Conservation (phyloP, 1,140 invertebrate species). For the Nylanderia fulva region DNA sequence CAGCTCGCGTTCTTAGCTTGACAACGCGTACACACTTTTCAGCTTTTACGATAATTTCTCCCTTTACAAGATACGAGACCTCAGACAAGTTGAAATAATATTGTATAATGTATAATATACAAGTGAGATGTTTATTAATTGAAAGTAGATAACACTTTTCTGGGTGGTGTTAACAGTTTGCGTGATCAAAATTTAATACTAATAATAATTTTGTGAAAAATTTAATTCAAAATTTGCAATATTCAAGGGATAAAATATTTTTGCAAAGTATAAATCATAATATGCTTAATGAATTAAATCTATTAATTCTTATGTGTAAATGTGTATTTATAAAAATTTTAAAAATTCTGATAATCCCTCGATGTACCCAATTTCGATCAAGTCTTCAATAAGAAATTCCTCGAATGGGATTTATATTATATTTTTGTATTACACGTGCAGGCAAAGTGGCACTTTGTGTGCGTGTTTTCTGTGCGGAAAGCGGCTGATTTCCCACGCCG, state of each 20-base stretch:
- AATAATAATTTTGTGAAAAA: too few species aligned
- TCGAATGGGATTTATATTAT: background rate
- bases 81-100: constrained; percentile 32
- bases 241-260: too few species aligned
- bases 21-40: background rate
- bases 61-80: constrained; percentile 26
- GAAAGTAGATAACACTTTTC: constrained; percentile 28
- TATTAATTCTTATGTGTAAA: background rate
- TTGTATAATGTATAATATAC: background rate
- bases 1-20: background rate
- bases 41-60: constrained; percentile 51
- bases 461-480: too few species aligned
- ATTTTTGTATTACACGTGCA: too few species aligned
- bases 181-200: too few species aligned
- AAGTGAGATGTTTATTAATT: constrained; percentile 45
- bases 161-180: background rate
- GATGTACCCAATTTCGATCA: background rate
- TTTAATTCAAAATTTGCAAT: too few species aligned
- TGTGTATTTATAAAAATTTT: too few species aligned
- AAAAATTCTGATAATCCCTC: background rate
- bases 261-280: constrained; percentile 1
- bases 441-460: too few species aligned
- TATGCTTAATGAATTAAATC: background rate
- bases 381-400: background rate
- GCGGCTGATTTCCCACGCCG: too few species aligned